Evolutionary conservation across 2,888 invertebrate genomes (phyloP), one percentile per base, ranked within the genome.

Genomic region (Yponomeuta evonymella): DNA sequence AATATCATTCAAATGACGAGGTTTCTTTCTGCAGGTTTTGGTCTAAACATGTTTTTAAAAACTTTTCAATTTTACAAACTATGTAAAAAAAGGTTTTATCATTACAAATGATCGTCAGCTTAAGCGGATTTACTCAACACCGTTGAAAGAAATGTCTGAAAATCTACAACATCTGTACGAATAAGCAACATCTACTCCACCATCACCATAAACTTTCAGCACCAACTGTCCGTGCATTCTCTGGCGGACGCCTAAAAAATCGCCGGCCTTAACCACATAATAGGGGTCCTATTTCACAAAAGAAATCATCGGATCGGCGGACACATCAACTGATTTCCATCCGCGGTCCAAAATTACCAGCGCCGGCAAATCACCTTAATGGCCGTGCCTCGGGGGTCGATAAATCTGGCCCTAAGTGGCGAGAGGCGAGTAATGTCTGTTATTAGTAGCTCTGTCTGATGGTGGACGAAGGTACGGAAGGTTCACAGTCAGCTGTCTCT

Each of bases 301-400:
- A 76, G 75, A 77, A 77, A 76, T 71, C 48, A 63, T 58, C 15
- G 43, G 36, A 63, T 58, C 15, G 43, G 36, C 48, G 63, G 43
- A 15, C 67, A 67, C 67, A 23, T 67, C 67, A 48, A 65, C 33
- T 63, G 71, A 71, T 73, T 70, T 72, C 74, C 71, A 74, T 70
- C 51, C 51, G 3, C 71, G 76, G 75, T 72, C 75, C 75, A 75
- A 79, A 81, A 83, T 83, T 81, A 81, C 75, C 78, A 74, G 79
- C 76, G 74, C 77, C 74, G 76, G 73, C 79, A 76, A 80, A 80
- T 81, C 80, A 79, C 77, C 75, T 77, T 81, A 83, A 83, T 82
- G 77, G 76, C 65, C 65, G 73, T 73, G 77, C 81, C 76, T 67
- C 75, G 69, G 80, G 80, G 75, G 73, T 70, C 73, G 73, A 81